phyloP scores from a whole-genome alignment of 1,140 invertebrate species.

The Apis florea region DNA sequence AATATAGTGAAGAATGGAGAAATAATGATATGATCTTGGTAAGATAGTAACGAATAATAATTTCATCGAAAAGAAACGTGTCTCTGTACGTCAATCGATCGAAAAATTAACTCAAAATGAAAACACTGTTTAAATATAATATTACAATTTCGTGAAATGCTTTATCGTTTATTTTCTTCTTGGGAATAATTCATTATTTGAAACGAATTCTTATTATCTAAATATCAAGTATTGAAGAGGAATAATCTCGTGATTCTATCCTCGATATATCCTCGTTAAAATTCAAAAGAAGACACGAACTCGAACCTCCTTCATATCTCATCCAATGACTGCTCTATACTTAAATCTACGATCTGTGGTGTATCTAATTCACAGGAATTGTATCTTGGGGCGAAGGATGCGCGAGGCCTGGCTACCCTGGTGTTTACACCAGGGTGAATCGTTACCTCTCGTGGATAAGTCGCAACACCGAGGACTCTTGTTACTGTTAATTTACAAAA shows the following conservation, averaged over 20 bases:
- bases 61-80: too few species aligned
- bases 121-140: too few species aligned
- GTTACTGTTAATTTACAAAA: slow-evolving; percentile 82
- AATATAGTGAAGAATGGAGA: neutral
- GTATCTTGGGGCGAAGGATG: slow-evolving; percentile 92
- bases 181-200: too few species aligned
- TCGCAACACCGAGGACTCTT: slow-evolving; percentile 84
- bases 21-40: neutral
- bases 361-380: slow-evolving; percentile 79
- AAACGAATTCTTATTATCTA: too few species aligned
- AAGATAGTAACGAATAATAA: neutral
- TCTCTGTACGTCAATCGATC: too few species aligned
- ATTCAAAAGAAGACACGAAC: neutral
- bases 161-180: too few species aligned
- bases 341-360: neutral
- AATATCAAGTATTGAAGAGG: neutral
- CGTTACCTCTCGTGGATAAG: slow-evolving; percentile 88
- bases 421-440: slow-evolving; percentile 92
- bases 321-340: neutral
- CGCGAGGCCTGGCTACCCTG: slow-evolving; percentile 88
- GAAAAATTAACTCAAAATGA: too few species aligned
- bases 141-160: too few species aligned
- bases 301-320: neutral
- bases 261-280: neutral
- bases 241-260: neutral